These are phyloP conservation scores for Protonibea diacanthus DNA, from an alignment of 2,797 vertebrate genomes.

Conservation along the genomic window DNA sequence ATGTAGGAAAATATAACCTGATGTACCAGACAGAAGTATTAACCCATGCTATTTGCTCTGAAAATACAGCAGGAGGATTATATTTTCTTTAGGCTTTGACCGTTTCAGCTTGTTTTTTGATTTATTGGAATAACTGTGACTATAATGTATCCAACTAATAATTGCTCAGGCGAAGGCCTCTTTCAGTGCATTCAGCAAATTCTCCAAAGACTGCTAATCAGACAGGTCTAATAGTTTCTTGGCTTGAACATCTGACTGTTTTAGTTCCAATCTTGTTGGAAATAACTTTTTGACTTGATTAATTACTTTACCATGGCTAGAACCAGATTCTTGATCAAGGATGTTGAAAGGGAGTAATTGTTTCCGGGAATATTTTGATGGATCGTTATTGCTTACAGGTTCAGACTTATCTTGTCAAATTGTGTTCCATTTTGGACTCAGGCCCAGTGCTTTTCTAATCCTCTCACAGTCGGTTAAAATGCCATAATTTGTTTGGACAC, in stretches of 20 bases:
- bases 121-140: slow-evolving; percentile 65
- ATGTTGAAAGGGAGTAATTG: slow-evolving; percentile 67
- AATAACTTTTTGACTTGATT: slow-evolving; percentile 67
- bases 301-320: slow-evolving; percentile 60
- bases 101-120: slow-evolving; percentile 54
- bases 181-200: slow-evolving; percentile 61
- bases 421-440: slow-evolving; percentile 41
- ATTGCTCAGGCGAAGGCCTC: slow-evolving; percentile 62
- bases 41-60: slow-evolving; percentile 57
- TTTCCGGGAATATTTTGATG: slow-evolving; percentile 65
- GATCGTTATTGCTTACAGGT: slow-evolving; percentile 69
- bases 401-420: slow-evolving; percentile 73
- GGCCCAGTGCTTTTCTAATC: slow-evolving; percentile 65
- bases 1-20: slow-evolving; percentile 57
- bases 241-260: slow-evolving; percentile 64
- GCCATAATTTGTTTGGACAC: slow-evolving; percentile 70
- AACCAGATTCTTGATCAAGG: slow-evolving; percentile 62
- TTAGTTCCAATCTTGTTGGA: slow-evolving; percentile 67
- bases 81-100: slow-evolving; percentile 62
- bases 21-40: slow-evolving; percentile 57
- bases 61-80: slow-evolving; percentile 58
- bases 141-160: slow-evolving; percentile 67
- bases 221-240: slow-evolving; percentile 71
- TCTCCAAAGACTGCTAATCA: slow-evolving; percentile 77
- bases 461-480: slow-evolving; percentile 55